These are phyloP conservation scores for Erynnis tages DNA, from an alignment of 2,888 invertebrate species.

Conservation along the genomic window DNA sequence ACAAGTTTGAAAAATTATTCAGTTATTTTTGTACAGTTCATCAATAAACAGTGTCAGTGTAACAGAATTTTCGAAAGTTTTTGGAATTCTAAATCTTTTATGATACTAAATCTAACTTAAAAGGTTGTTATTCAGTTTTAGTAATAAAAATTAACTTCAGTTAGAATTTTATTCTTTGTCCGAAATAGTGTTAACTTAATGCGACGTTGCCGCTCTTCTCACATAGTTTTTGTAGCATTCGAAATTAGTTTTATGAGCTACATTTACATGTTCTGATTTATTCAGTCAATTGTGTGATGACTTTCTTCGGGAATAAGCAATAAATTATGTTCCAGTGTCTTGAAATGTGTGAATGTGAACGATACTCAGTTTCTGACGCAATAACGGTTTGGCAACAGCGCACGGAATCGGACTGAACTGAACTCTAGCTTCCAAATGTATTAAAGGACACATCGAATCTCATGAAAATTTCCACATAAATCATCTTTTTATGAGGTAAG, in stretches of 20 bases:
- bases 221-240: constrained; percentile 4
- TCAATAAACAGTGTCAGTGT: constrained; percentile 15
- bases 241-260: neutral
- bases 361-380: constrained; percentile 73
- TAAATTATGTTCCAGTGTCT: constrained; percentile 63
- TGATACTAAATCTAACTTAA: constrained; percentile 6
- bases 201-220: constrained; percentile 73
- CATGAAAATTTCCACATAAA: constrained; percentile 46
- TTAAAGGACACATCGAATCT: constrained; percentile 56
- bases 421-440: constrained; percentile 60
- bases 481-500: constrained; percentile 67
- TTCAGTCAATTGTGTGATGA: constrained; percentile 4
- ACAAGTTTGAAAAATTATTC: constrained; percentile 50
- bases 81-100: neutral
- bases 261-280: constrained; percentile 3
- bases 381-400: constrained; percentile 77
- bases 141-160: neutral
- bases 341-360: constrained; percentile 74
- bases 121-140: constrained; percentile 12
- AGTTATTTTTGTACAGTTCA: constrained; percentile 40
- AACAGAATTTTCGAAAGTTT: neutral
- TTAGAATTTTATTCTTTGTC: constrained; percentile 52
- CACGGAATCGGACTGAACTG: constrained; percentile 67
- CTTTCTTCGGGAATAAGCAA: constrained; percentile 38
- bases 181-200: constrained; percentile 40